phyloP scores from a whole-genome alignment of 2,888 invertebrate genomes.

The Tupiocoris notatus region DNA sequence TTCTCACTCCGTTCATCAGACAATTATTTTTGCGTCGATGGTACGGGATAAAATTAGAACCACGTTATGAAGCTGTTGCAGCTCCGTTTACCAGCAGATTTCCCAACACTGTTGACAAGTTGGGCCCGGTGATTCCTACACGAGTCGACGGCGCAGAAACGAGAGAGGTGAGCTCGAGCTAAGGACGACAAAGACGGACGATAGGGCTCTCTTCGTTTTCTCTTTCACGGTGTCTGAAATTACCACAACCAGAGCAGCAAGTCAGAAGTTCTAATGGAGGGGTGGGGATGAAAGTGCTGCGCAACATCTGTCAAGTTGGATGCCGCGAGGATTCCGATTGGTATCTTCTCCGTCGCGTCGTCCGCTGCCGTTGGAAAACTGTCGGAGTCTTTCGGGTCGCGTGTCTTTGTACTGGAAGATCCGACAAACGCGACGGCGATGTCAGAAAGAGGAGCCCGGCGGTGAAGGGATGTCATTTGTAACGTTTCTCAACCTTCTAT shows the following conservation, averaged over 20 bases:
- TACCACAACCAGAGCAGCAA: background rate
- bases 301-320: constrained; percentile 27
- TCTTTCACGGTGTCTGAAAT: background rate
- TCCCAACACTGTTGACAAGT: background rate
- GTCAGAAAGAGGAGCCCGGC: background rate
- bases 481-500: background rate
- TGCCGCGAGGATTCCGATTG: constrained; percentile 18
- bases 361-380: background rate
- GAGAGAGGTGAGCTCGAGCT: background rate
- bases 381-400: background rate
- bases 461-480: background rate
- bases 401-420: background rate
- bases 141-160: background rate
- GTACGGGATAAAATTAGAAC: too few relatives aligned
- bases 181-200: background rate
- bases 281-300: background rate
- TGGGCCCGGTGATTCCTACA: background rate
- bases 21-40: too few relatives aligned
- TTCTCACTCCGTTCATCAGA: too few relatives aligned
- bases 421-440: background rate
- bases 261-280: background rate
- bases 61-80: too few relatives aligned
- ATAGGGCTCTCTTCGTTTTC: background rate
- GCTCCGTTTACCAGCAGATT: too few relatives aligned
- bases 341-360: background rate